These are phyloP conservation scores for Tupaia chinensis DNA, from an alignment of 2,113 vertebrate species.

Conservation along the genomic window DNA sequence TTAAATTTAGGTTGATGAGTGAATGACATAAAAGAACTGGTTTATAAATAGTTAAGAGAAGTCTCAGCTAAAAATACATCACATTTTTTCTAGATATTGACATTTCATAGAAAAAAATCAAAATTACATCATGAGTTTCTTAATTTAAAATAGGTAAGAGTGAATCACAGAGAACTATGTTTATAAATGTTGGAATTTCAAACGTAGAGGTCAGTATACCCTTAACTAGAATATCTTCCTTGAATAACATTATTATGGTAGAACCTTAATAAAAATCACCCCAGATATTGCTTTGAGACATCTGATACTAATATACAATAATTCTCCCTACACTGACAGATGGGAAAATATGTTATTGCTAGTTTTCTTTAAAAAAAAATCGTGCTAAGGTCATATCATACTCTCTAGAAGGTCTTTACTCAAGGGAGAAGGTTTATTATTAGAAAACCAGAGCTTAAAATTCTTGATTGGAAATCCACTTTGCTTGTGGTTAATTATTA, in stretches of 20 bases:
- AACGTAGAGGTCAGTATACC: background rate
- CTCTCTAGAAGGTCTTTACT: background rate
- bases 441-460: background rate
- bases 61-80: background rate
- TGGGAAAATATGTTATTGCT: background rate
- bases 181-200: background rate
- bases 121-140: background rate
- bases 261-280: background rate
- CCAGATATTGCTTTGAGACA: background rate
- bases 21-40: background rate
- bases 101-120: background rate
- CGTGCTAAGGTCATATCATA: background rate
- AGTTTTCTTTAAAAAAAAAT: conserved; percentile 3
- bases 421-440: background rate
- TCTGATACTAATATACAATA: background rate
- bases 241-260: background rate
- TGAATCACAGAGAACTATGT: background rate
- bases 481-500: background rate
- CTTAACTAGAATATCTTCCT: background rate
- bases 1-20: background rate
- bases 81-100: background rate
- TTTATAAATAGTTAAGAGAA: background rate
- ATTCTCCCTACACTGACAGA: background rate
- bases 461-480: background rate
- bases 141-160: background rate